Conservation (phyloP, 1,140 invertebrate species). For the Medauroidea extradentata region DNA sequence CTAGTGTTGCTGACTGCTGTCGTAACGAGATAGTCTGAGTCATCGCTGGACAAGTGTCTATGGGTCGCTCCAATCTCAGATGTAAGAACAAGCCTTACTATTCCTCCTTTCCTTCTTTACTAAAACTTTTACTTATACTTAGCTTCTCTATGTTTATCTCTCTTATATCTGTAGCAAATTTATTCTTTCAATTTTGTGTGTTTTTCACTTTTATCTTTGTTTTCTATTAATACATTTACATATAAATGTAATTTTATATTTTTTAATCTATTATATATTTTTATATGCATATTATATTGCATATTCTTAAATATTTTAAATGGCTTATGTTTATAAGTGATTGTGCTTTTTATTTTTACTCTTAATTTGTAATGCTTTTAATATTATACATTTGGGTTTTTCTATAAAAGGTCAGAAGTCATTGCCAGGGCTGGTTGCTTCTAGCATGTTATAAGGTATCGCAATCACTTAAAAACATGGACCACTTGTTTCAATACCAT, state of each 20-base stretch:
- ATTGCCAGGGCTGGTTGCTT: too few species aligned
- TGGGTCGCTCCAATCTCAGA: too few species aligned
- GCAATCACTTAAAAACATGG: too few species aligned
- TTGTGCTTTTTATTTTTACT: not conserved
- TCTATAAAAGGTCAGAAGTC: too few species aligned
- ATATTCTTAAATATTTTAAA: not conserved
- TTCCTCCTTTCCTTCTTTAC: not conserved
- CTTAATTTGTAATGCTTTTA: not conserved
- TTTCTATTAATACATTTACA: slow-evolving; percentile 10
- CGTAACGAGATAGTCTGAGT: too few species aligned
- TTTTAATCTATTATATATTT: slow-evolving; percentile 11
- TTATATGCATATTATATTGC: not conserved
- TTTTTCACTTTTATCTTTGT: slow-evolving; percentile 4
- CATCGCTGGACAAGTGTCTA: too few species aligned
- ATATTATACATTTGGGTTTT: not conserved
- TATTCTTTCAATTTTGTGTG: slow-evolving; percentile 7
- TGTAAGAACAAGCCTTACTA: not conserved
- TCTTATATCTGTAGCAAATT: slow-evolving; percentile 9
- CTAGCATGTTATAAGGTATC: too few species aligned
- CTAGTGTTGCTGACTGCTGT: too few species aligned
- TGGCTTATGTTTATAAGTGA: not conserved
- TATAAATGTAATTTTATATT: slow-evolving; percentile 16
- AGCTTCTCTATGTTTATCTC: slow-evolving; percentile 19
- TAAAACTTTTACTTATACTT: slow-evolving; percentile 20
- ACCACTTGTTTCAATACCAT: too few species aligned